Evolutionary conservation across 2,888 invertebrate genomes (phyloP), one percentile per base, ranked within the genome.

Genomic region (Cenopis cana): DNA sequence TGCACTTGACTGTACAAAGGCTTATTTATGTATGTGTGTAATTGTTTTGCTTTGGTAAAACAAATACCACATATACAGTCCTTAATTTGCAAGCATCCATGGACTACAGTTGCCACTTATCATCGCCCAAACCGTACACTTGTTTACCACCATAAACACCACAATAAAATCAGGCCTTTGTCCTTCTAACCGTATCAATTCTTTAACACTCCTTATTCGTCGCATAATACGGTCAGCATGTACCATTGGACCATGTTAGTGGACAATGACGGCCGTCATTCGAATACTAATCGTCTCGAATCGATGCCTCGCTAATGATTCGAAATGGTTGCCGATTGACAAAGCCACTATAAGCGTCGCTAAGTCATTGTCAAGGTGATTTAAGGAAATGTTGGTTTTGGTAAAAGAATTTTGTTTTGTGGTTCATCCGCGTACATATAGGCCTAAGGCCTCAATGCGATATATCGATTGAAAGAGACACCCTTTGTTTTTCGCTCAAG

Each of bases 281-380:
- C 38, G 64, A 38, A 64, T 64, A 64, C 64, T 38, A 64, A 64
- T 54, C 64, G 36, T n/a, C 18, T 18, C 29, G 29, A 55, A 38
- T 64, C 20, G 9, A 50, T 41, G 17, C 46, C 11, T n/a, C 46
- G 49, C 33, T 62, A 62, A 54, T 64, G 20, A 64, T 64, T 64
- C 52, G 38, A 12, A 38, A 38, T 54, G 52, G 64, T 38, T 20
- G 52, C 54, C 20, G 52, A 64, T 61, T 36, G 50, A 46, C n/a
- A 46, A 46, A 46, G 46, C 12, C 50, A 62, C 52, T 36, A 36
- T 10, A n/a, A n/a, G 20, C 33, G 5, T 64, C 36, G 36, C 54
- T 24, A 38, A 64, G 36, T 52, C 64, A 64, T 52, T 54, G 52
- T 64, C 64, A 64, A 64, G 64, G 64, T 54, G 52, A 38, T 38